A percentile compares a stretch with the other conserved stretches of the same genome.
Evolutionary conservation across 2,113 vertebrate species (phyloP).

Genomic region (Notothenia rossii): DNA sequence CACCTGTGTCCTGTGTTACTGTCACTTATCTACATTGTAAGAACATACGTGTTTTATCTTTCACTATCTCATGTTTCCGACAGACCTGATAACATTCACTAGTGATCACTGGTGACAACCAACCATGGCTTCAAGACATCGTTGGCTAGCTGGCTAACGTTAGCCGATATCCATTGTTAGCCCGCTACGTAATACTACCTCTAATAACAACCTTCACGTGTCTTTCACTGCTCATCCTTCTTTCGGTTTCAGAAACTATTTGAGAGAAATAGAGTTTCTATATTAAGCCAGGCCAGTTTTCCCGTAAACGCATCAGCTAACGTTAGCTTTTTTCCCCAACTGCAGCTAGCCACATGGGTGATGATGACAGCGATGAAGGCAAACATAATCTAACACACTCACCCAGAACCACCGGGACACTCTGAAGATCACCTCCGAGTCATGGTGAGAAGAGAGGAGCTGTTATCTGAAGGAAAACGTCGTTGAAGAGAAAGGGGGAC

Average conservation of each 20-base stretch:
- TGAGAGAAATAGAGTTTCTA: not conserved
- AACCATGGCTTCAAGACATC: not conserved
- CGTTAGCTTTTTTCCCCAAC: constrained; percentile 52
- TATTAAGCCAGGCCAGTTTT: not conserved
- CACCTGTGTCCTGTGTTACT: no score
- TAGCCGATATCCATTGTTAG: constrained; percentile 60
- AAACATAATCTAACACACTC: constrained; percentile 56
- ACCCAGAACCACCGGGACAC: constrained; percentile 86
- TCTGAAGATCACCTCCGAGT: constrained; percentile 85
- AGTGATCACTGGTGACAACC: not conserved
- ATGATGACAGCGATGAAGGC: constrained; percentile 61
- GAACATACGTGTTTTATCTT: not conserved
- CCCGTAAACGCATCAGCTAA: not conserved
- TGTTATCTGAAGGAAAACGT: constrained; percentile 69
- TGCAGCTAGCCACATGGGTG: constrained; percentile 75
- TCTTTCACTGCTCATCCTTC: accelerated
- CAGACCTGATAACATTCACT: not conserved
- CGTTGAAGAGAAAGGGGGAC: constrained; percentile 34
- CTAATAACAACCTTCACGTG: not conserved
- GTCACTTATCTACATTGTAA: not conserved
- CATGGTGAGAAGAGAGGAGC: constrained; percentile 71
- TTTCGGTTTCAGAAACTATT: not conserved
- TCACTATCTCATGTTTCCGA: not conserved
- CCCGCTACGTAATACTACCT: constrained; percentile 4
- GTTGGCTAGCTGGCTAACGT: constrained; percentile 63